phyloP scores from a whole-genome alignment of 2,888 invertebrate genomes.

The Papilio elwesi region DNA sequence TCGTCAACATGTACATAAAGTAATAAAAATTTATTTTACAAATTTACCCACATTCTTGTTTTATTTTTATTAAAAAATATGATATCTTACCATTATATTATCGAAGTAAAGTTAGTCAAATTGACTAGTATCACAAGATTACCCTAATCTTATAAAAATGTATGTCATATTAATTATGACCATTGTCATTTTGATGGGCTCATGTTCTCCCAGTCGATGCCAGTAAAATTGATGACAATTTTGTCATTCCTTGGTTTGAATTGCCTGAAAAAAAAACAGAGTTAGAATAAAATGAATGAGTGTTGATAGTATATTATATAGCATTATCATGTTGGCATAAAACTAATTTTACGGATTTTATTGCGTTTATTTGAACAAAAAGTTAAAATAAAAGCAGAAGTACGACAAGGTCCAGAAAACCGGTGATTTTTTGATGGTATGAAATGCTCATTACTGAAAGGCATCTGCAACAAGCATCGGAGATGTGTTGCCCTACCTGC shows the following conservation, averaged over 20 bases:
- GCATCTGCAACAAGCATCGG: no score
- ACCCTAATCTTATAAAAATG: conserved; percentile 18
- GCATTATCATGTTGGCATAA: no score
- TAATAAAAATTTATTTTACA: conserved; percentile 82
- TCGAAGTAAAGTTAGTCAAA: conserved; percentile 2
- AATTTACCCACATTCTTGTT: conserved; percentile 63
- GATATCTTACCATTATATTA: conserved; percentile 5
- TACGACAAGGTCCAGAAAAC: no score
- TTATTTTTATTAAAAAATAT: conserved; percentile 54
- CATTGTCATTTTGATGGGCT: conserved; percentile 50
- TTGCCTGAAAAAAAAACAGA: conserved; percentile 78
- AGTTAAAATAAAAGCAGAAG: no score
- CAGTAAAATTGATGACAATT: conserved; percentile 88
- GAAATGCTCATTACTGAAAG: no score
- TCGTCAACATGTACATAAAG: conserved; percentile 79
- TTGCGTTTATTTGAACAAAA: no score
- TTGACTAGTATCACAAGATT: conserved; percentile 42
- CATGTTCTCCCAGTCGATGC: conserved; percentile 73
- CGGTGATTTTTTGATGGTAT: no score
- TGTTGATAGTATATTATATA: no score
- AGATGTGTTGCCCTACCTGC: no score
- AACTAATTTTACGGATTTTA: no score
- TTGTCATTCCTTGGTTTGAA: conserved; percentile 85
- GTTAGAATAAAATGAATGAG: not conserved
- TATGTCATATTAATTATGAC: conserved; percentile 17